Conservation (phyloP, 2,888 invertebrate species). For the Embidobia sp. region DNA sequence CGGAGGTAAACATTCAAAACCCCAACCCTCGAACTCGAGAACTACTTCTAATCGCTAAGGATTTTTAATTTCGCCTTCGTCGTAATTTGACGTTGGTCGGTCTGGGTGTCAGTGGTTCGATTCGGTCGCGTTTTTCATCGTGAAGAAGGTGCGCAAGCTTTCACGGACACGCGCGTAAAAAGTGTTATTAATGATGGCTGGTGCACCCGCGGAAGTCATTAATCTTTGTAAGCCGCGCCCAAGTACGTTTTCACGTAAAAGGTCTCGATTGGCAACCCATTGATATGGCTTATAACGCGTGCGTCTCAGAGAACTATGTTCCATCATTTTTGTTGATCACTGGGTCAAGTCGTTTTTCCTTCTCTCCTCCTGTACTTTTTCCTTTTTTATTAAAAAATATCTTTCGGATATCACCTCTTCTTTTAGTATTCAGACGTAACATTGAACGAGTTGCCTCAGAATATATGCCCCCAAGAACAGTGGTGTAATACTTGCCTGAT, state of each 20-base stretch:
- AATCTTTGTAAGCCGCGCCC: constrained; percentile 67
- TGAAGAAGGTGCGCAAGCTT: constrained; percentile 44
- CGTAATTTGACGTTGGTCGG: constrained; percentile 41
- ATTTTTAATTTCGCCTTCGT: constrained; percentile 18
- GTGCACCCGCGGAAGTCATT: constrained; percentile 69
- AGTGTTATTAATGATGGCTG: constrained; percentile 71
- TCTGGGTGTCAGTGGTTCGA: constrained; percentile 42
- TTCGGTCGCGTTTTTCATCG: constrained; percentile 45
- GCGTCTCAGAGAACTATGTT: constrained; percentile 18
- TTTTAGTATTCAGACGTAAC: constrained; percentile 35
- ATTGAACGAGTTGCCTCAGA: constrained; percentile 7
- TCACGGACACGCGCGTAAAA: constrained; percentile 59
- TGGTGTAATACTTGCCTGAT: constrained; percentile 49
- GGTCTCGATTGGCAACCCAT: constrained; percentile 69
- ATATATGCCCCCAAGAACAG: constrained; percentile 16
- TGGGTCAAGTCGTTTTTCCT: background rate
- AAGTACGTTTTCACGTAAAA: constrained; percentile 68
- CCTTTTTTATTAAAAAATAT: constrained; percentile 6
- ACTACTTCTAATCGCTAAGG: constrained; percentile 18
- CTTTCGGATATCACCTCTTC: background rate
- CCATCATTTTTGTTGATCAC: constrained; percentile 35
- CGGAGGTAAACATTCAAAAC: constrained; percentile 23
- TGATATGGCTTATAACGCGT: constrained; percentile 31
- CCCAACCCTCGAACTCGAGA: background rate
- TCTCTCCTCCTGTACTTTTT: background rate